Conservation (phyloP, 1,140 invertebrate genomes). For the Tribolium castaneum region DNA sequence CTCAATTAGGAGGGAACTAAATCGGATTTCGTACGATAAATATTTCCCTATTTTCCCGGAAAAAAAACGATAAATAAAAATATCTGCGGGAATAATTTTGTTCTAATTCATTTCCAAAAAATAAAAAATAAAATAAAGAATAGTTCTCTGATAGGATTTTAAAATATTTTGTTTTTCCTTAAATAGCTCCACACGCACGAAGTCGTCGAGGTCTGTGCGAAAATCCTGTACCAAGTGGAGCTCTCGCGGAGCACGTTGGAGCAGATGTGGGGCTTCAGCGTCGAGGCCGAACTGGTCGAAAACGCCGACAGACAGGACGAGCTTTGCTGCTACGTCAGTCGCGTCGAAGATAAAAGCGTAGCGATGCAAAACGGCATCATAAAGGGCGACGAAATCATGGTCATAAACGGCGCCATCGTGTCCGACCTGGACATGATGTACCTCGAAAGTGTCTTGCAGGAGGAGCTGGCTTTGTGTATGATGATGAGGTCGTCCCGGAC, state of each 20-base stretch:
- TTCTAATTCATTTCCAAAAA: no score
- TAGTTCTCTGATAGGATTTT: neutral
- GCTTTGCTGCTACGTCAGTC: slow-evolving; percentile 94
- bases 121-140: neutral
- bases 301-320: slow-evolving; percentile 96
- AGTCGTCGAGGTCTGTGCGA: slow-evolving; percentile 95
- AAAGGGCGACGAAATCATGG: slow-evolving; percentile 98
- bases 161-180: no score
- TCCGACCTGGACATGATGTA: slow-evolving; percentile 99
- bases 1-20: neutral
- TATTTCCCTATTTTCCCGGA: no score
- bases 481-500: slow-evolving; percentile 97
- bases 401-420: slow-evolving; percentile 97
- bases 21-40: no score
- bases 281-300: slow-evolving; percentile 96
- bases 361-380: slow-evolving; percentile 96
- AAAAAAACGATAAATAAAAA: no score
- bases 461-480: slow-evolving; percentile 95
- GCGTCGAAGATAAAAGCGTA: slow-evolving; percentile 94
- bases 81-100: no score
- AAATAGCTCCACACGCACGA: slow-evolving; percentile 91
- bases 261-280: slow-evolving; percentile 97
- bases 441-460: slow-evolving; percentile 94
- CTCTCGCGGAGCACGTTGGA: slow-evolving; percentile 87
- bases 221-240: slow-evolving; percentile 97